These are phyloP conservation scores for Oryzias celebensis DNA, from an alignment of 2,113 vertebrate species.

Conservation along the genomic window DNA sequence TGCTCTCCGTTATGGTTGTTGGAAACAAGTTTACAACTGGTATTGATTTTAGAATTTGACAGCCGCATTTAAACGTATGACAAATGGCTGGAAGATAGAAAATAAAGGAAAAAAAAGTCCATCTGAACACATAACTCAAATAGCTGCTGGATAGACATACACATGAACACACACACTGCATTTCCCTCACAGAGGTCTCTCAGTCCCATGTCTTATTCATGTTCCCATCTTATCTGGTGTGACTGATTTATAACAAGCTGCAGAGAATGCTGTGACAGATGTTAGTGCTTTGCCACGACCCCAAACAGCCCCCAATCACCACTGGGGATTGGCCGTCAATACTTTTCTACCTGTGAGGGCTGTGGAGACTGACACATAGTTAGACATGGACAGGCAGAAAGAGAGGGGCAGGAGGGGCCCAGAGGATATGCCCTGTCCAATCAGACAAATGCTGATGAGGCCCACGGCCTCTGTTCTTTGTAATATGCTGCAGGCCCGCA, in stretches of 20 bases:
- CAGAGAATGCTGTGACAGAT: slow-evolving; percentile 65
- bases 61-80: slow-evolving; percentile 20
- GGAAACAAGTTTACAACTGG: slow-evolving; percentile 35
- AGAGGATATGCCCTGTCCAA: slow-evolving; percentile 48
- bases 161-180: slow-evolving; percentile 39
- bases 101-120: slow-evolving; percentile 13
- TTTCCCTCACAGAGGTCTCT: slow-evolving; percentile 31
- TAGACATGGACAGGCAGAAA: slow-evolving; percentile 10
- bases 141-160: slow-evolving; percentile 20
- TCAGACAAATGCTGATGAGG: slow-evolving; percentile 65
- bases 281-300: slow-evolving; percentile 63
- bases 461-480: slow-evolving; percentile 32
- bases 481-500: slow-evolving; percentile 36
- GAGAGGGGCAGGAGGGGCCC: slow-evolving; percentile 10
- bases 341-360: slow-evolving; percentile 54
- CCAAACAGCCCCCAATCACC: slow-evolving; percentile 51
- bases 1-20: slow-evolving; percentile 19
- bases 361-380: slow-evolving; percentile 28
- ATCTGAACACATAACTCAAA: slow-evolving; percentile 26
- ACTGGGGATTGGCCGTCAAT: slow-evolving; percentile 64
- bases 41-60: slow-evolving; percentile 48
- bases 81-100: slow-evolving; percentile 16
- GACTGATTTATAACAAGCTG: slow-evolving; percentile 64
- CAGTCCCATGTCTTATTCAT: slow-evolving; percentile 57
- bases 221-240: slow-evolving; percentile 37